Conservation (phyloP, 1,140 invertebrate genomes). For the Radopholus similis region DNA sequence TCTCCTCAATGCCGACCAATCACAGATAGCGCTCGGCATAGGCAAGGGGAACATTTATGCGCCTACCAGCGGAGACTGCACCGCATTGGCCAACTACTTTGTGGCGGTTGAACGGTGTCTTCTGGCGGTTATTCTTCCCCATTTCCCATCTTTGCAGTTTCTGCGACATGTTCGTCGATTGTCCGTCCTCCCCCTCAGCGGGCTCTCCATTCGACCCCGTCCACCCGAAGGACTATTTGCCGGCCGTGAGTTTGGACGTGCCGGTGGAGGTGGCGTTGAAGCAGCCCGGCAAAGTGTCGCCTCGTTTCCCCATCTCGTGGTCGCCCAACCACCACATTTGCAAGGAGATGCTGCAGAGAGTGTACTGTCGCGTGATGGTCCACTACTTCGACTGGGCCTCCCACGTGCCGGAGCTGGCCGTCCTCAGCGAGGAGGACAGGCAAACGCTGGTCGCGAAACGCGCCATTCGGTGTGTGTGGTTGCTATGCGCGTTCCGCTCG, state of each 20-base stretch:
- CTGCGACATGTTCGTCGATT: background rate
- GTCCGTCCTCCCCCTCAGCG: too few relatives aligned
- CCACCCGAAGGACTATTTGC: background rate
- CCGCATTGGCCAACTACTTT: background rate
- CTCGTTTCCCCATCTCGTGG: background rate
- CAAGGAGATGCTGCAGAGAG: background rate
- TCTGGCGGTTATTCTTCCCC: background rate
- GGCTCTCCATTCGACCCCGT: background rate
- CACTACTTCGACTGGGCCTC: conserved; percentile 30
- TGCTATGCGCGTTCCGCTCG: conserved; percentile 3
- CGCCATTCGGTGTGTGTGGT: conserved; percentile 32
- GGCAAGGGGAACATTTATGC: background rate
- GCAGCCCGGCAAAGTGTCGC: background rate
- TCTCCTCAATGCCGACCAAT: too few relatives aligned
- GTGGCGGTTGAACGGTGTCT: background rate
- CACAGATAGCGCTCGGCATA: background rate
- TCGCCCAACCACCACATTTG: background rate
- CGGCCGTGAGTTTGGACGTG: background rate
- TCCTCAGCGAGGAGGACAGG: conserved; percentile 22
- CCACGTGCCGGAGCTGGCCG: conserved; percentile 28
- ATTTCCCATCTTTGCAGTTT: background rate
- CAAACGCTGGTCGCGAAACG: conserved; percentile 26
- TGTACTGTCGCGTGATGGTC: conserved; percentile 27
- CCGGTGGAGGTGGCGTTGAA: background rate
- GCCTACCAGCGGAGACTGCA: background rate